Conservation (phyloP, 2,888 invertebrate genomes). For the Loripinus fragilis region DNA sequence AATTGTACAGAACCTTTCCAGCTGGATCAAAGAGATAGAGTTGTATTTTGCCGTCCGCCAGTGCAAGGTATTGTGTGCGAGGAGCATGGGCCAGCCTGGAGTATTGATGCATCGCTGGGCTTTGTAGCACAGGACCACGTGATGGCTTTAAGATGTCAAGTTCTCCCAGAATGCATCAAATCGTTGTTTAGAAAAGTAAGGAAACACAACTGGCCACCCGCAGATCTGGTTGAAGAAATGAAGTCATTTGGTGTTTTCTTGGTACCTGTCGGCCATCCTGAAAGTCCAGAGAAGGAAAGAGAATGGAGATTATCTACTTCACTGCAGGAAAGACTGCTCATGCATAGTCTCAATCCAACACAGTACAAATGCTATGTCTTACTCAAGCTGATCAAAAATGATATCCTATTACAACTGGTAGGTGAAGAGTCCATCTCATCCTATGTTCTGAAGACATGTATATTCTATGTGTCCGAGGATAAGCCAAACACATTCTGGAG, state of each 20-base stretch:
- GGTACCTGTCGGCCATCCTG: not conserved
- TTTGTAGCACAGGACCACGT: not conserved
- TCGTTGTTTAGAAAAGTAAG: not conserved
- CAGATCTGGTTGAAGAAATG: not conserved
- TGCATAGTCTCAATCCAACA: not conserved
- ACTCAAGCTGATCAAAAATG: not conserved
- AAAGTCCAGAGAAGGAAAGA: not conserved
- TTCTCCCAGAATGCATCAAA: not conserved
- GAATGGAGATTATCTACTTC: not conserved
- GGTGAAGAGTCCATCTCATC: not conserved
- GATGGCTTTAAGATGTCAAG: not conserved
- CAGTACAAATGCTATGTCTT: conserved; percentile 4
- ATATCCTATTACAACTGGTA: not conserved
- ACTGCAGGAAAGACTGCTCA: not conserved
- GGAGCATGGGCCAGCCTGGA: too few species aligned
- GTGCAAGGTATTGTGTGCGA: too few species aligned
- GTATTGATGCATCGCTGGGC: too few species aligned
- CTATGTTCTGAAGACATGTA: conserved; percentile 1
- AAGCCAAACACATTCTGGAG: not conserved
- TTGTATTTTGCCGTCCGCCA: too few species aligned
- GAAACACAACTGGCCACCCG: conserved; percentile 10
- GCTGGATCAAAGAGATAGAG: too few species aligned
- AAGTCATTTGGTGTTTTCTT: not conserved
- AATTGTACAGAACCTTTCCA: too few species aligned
- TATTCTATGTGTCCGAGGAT: not conserved